Base-by-base conservation (phyloP, 1,140 invertebrate genomes). In the Papilio dardanus region DNA sequence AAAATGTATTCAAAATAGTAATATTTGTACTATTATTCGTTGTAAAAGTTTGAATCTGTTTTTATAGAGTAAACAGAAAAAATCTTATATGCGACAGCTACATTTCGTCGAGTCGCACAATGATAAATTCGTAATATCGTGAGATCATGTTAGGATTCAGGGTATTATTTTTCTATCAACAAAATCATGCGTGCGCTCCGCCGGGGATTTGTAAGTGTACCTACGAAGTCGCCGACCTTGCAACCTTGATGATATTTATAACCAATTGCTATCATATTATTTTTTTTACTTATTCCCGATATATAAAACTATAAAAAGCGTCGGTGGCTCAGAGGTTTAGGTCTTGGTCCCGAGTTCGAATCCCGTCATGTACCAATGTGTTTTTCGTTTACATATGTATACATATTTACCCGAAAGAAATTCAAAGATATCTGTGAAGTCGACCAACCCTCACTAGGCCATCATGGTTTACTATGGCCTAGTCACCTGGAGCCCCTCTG, bases 91-190 rank as follows among this genome's bases (percentile, higher is more conserved):
- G n/a, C 33, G 31, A 37, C 14, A 1, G 30, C 66, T 10, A n/a
- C 40, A 42, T 37, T 40, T 68, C 33, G 19, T 12, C 24, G 37
- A 31, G 40, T 21, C 24, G n/a, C 46, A 14, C 7, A n/a, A n/a
- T 37, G 35, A 33, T 46, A 14, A 30, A 19, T 54, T 54, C 10
- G 21, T 33, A 30, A 54, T 71, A 28, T 71, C 69, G 24, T 54
- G 42, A 37, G 30, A 73, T 73, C 69, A 73, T 50, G n/a, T 54
- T 58, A 73, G 46, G 69, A 33, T 21, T 73, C 58, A 73, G n/a
- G 46, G 46, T 42, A 73, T 73, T 54, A 73, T 73, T 73, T 73
- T 73, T 54, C 69, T 73, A 73, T 73, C 69, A 71, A 71, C 68
- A 71, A 31, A 71, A 71, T 50, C 21, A 33, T 73, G 69, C 58